Conservation (phyloP, 2,113 vertebrate genomes). For the Pedetes capensis region DNA sequence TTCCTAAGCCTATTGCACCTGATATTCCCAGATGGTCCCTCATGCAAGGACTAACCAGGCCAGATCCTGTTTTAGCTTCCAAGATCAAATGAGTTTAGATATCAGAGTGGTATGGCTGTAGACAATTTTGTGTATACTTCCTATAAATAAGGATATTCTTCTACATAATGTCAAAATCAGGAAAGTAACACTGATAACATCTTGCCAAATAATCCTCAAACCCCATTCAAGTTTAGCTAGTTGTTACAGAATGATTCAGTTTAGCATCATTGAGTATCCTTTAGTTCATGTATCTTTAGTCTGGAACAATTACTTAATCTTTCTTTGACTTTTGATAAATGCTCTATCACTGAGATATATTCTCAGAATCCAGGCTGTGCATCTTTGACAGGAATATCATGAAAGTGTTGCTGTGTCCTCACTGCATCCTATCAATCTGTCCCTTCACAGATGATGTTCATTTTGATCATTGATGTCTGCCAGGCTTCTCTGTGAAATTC, state of each 20-base stretch:
- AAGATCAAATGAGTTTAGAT: too few relatives aligned
- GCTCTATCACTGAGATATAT: not conserved
- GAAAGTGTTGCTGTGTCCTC: not conserved
- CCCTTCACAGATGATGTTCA: not conserved
- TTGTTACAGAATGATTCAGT: not conserved
- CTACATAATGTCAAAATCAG: not conserved
- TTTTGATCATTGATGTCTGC: not conserved
- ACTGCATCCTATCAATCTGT: not conserved
- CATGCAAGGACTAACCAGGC: too few relatives aligned
- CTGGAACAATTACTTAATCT: not conserved
- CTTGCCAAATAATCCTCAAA: not conserved
- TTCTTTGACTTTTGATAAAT: not conserved
- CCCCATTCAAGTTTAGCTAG: not conserved
- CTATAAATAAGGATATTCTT: constrained; percentile 16
- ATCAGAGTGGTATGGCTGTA: too few relatives aligned
- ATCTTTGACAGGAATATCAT: not conserved
- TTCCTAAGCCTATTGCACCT: too few relatives aligned
- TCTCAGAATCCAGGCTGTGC: not conserved
- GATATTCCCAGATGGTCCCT: too few relatives aligned
- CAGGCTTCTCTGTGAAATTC: not conserved
- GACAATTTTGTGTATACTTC: not conserved
- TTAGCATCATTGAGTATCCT: not conserved
- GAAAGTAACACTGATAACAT: not conserved
- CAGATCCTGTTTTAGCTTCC: too few relatives aligned
- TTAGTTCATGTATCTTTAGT: not conserved